Evolutionary conservation across 2,113 vertebrate genomes (phyloP), one percentile per base, ranked within the genome.

Genomic region (Xyliphius kryptos): DNA sequence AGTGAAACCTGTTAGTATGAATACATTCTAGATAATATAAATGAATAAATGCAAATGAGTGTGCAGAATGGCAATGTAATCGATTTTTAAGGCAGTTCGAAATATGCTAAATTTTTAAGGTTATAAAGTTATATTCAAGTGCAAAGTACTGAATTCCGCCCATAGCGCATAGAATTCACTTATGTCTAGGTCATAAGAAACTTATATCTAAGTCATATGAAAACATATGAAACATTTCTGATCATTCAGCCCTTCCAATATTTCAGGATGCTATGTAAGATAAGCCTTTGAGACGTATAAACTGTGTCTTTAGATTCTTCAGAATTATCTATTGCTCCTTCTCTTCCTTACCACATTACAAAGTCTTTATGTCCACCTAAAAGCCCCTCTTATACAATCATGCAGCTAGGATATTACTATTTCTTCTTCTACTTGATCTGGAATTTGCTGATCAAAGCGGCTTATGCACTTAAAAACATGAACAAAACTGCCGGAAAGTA

Each of bases 381-480:
- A n/a, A n/a, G n/a, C n/a, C n/a, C n/a, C n/a, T n/a, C n/a, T n/a
- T n/a, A n/a, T n/a, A n/a, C n/a, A n/a, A n/a, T n/a, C n/a, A 19
- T n/a, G 12, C 12, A 6, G 63, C 51, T 22, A 36, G 56, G 51
- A n/a, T n/a, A n/a, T n/a, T n/a, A n/a, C 22, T 32, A 56, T 64
- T 64, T 47, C 51, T 14, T 17, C 20, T 41, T 58, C 48, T 22
- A n/a, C 26, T 56, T 58, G 19, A 65, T 16, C 26, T n/a, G 12
- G 21, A 46, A 53, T 15, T 38, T 26, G 56, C 69, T 56, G 64
- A 72, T 81, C 60, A 72, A 74, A 82, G 74, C 69, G 67, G 52
- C 62, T 64, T 78, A 77, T 76, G 70, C 56, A 69, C 68, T 65
- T 81, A 72, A 76, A 75, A 67, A n/a, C n/a, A 74, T 61, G 64